These are phyloP conservation scores for Oryctolagus cuniculus DNA, from an alignment of 2,113 vertebrate species.

Conservation along the genomic window mOryCun1.1 NC_091443.1:54157001-54157500, in stretches of 20 bases:
- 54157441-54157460: background rate
- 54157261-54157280: background rate
- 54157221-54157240: background rate
- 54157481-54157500: background rate
- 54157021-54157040: background rate
- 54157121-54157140: background rate
- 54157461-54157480: background rate
- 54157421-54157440: background rate
- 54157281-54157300: constrained; percentile 47
- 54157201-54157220: background rate
- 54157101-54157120: constrained; percentile 12
- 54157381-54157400: background rate
- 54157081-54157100: background rate
- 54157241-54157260: constrained; percentile 10
- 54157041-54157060: background rate
- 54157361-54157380: background rate
- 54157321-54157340: background rate
- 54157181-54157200: background rate
- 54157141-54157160: background rate
- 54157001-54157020: background rate
- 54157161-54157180: background rate
- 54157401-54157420: background rate
- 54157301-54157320: constrained; percentile 20
- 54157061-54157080: background rate
- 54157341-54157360: background rate